These are phyloP conservation scores for Tinea trinotella DNA, from an alignment of 2,888 invertebrate genomes.

Conservation along the genomic window DNA sequence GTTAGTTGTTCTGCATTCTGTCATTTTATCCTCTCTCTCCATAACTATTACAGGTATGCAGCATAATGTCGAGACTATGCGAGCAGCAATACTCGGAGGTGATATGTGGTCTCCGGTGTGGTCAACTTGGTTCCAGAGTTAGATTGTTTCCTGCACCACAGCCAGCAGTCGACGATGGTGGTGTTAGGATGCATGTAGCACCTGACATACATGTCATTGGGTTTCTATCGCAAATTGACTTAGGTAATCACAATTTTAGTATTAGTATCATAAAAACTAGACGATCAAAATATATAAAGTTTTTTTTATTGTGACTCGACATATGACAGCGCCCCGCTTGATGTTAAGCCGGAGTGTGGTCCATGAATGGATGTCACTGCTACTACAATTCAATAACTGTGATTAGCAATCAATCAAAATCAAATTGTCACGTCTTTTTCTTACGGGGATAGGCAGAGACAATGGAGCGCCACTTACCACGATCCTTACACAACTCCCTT, in stretches of 20 bases:
- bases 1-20: background rate
- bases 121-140: constrained; percentile 55
- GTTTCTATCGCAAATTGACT: constrained; percentile 88
- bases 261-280: too few species aligned
- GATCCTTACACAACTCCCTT: too few species aligned
- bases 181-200: constrained; percentile 74
- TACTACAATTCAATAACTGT: too few species aligned
- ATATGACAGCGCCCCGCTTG: too few species aligned
- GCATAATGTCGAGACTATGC: constrained; percentile 51
- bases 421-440: too few species aligned
- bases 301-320: too few species aligned
- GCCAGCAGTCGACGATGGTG: constrained; percentile 75
- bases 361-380: too few species aligned
- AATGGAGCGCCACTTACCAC: too few species aligned
- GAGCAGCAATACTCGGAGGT: constrained; percentile 62
- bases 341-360: too few species aligned
- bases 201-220: constrained; percentile 88
- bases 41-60: constrained; percentile 47
- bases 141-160: constrained; percentile 63
- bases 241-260: constrained; percentile 73
- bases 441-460: too few species aligned
- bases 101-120: constrained; percentile 60
- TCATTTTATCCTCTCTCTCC: background rate
- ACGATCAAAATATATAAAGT: too few species aligned
- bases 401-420: too few species aligned